Evolutionary conservation across 2,888 invertebrate species (phyloP), one percentile per base, ranked within the genome.

Genomic region (Frankliniella fusca): DNA sequence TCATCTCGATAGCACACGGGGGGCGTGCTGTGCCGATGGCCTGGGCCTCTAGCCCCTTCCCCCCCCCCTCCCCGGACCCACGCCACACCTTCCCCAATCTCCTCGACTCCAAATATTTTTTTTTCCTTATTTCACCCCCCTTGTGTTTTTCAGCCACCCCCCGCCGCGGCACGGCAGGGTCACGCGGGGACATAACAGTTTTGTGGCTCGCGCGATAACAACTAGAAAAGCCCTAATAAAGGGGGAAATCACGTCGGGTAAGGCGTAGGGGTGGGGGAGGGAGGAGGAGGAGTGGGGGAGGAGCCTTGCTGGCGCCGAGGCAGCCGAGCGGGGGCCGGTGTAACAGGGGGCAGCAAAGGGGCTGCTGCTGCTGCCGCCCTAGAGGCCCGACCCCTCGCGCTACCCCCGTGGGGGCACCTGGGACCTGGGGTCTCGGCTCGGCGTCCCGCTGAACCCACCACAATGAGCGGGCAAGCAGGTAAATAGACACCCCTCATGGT

Each of bases 121-220:
- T 38, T 38, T 38, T 38, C 38, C 38, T 38, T 38, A 38, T 38
- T 38, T 38, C 38, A 38, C 54, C 54, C 54, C 54, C 54, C 54
- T 54, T 65, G n/a, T 23, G 9, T 54, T 54, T 54, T 70, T 23
- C 70, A n/a, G 9, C 70, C 70, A 20, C 0, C 70, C 70, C 23
- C 70, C 27, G 3, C 70, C n/a, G 12, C 20, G 8, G 15, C 20
- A 11, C 54, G 18, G n/a, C 70, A 76, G 70, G 70, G 70, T 76
- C 70, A 76, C 70, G 70, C 3, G 27, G 27, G 70, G 70, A 76
- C 70, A 76, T 76, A 76, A 76, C 70, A 76, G 70, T 76, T 76
- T 76, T 76, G 70, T 76, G 70, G 70, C 70, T 27, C 23, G 70
- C 23, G 70, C 70, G 70, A 76, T 76, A 76, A 76, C 70, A 76